phyloP scores from a whole-genome alignment of 64 coral and sea anemone species.

The Porites australiensis region DNA sequence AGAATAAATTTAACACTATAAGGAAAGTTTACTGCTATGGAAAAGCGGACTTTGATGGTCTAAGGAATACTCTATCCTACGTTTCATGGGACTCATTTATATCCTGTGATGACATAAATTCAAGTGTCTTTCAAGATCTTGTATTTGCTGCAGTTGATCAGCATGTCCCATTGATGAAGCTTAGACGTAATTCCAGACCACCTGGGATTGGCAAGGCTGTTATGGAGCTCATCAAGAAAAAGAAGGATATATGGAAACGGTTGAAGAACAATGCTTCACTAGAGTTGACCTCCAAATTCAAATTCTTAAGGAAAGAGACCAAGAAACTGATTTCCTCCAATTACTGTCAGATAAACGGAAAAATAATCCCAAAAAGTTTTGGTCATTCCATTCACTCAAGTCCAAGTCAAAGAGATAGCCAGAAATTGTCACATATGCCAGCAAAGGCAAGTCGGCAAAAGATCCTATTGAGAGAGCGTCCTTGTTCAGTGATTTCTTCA shows the following conservation, averaged over 20 bases:
- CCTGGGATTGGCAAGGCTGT: conserved; percentile 44
- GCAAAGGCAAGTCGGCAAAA: conserved; percentile 30
- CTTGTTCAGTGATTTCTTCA: conserved; percentile 51
- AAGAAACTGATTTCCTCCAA: conserved; percentile 70
- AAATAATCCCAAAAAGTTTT: conserved; percentile 50
- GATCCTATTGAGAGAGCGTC: conserved; percentile 56
- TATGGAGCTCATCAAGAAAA: conserved; percentile 49
- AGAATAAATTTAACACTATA: conserved; percentile 59
- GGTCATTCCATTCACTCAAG: conserved; percentile 69
- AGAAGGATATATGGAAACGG: conserved; percentile 21
- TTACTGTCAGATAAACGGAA: conserved; percentile 60
- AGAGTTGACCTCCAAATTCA: conserved; percentile 73
- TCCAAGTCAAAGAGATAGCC: conserved; percentile 58
- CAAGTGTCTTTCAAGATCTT: conserved; percentile 68
- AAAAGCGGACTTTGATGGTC: conserved; percentile 75
- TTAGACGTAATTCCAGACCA: conserved; percentile 66
- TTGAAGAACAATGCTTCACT: conserved; percentile 26
- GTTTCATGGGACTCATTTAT: conserved; percentile 73
- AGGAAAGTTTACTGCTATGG: conserved; percentile 58
- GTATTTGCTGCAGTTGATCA: not conserved
- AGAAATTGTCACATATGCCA: conserved; percentile 18
- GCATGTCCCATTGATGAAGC: conserved; percentile 7
- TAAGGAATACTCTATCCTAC: conserved; percentile 60
- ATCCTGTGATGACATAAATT: conserved; percentile 51
- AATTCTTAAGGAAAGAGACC: conserved; percentile 66